Base-by-base conservation (phyloP, 2,888 invertebrate species). In the Andrena camellia region DNA sequence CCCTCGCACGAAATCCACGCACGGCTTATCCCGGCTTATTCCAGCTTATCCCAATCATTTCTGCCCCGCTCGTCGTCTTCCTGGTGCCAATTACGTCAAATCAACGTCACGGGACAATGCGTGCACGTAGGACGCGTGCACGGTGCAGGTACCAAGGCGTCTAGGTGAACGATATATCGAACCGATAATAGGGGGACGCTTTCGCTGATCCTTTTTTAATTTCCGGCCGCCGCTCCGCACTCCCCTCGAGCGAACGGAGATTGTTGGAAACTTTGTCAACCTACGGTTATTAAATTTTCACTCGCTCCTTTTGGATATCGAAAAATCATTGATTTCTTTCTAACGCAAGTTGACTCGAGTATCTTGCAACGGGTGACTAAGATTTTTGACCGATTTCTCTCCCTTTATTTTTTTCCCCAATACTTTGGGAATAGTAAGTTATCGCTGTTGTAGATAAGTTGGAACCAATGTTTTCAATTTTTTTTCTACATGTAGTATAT, bases 1-100 rank as follows among this genome's bases (percentile, higher is more conserved):
- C 79, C 86, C 87, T 72, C 81, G 68, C 64, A 50, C 59, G 42
- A 83, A 87, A 90, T 91, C 90, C 91, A 91, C 87, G 90, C 88
- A 83, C 85, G 90, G 94, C 92, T 94, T 93, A 94, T 94, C 94
- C 94, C 89, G 88, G 94, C 92, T 94, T 92, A 93, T 92, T 90
- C 91, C 88, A 86, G 94, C 93, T 94, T 94, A 94, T 94, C 94
- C 93, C 94, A 94, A 94, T 94, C 94, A 94, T 93, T 93, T 90
- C 91, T 90, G 89, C 88, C 92, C 91, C 89, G 91, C 83, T 90
- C 91, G 90, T 85, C 90, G 90, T 90, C 90, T 91, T 90, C 92
- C 92, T 91, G 92, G 93, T 93, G 93, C 93, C 94, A 94, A 94
- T 94, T 94, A 94, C 92, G 91, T 90, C 94, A 92, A 93, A 94